Percentiles rank a stretch among this genome's conserved stretches.
Conservation (phyloP, 2,888 invertebrate species). For the Melitaea athalia region DNA sequence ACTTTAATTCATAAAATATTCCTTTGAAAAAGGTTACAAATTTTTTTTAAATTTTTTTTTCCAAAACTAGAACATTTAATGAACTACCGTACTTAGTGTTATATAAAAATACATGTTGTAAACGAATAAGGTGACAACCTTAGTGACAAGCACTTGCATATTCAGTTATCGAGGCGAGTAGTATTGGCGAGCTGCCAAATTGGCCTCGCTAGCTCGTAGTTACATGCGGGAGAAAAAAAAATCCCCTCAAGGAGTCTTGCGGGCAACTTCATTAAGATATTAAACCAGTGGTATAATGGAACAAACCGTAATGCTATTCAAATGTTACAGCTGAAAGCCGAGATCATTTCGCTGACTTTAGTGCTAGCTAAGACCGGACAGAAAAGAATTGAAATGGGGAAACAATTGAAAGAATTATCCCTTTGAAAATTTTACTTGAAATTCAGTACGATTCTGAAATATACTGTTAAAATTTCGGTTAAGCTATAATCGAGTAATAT, state of each 20-base stretch:
- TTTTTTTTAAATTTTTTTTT: too few relatives aligned
- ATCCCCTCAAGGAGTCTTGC: slow-evolving; percentile 19
- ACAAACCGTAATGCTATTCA: slow-evolving; percentile 6
- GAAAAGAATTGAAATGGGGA: slow-evolving; percentile 4
- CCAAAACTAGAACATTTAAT: neutral
- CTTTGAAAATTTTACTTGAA: neutral
- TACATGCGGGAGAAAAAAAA: slow-evolving; percentile 29
- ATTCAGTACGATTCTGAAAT: neutral
- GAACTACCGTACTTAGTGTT: neutral
- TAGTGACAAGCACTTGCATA: slow-evolving; percentile 62
- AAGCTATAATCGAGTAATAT: too few relatives aligned
- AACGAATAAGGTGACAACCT: slow-evolving; percentile 43
- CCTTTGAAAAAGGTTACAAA: too few relatives aligned
- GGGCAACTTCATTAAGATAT: slow-evolving; percentile 26
- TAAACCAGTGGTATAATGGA: slow-evolving; percentile 11
- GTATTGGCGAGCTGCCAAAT: slow-evolving; percentile 71
- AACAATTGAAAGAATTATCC: slow-evolving; percentile 6
- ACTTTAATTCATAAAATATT: too few relatives aligned
- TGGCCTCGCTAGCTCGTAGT: slow-evolving; percentile 43
- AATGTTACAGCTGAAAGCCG: slow-evolving; percentile 6
- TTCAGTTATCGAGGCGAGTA: slow-evolving; percentile 70
- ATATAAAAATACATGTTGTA: slow-evolving; percentile 2
- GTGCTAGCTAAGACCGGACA: neutral
- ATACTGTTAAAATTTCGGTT: neutral
- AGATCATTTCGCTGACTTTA: slow-evolving; percentile 1